Conservation (phyloP, 2,797 vertebrate genomes). For the Gambelia wislizenii region DNA sequence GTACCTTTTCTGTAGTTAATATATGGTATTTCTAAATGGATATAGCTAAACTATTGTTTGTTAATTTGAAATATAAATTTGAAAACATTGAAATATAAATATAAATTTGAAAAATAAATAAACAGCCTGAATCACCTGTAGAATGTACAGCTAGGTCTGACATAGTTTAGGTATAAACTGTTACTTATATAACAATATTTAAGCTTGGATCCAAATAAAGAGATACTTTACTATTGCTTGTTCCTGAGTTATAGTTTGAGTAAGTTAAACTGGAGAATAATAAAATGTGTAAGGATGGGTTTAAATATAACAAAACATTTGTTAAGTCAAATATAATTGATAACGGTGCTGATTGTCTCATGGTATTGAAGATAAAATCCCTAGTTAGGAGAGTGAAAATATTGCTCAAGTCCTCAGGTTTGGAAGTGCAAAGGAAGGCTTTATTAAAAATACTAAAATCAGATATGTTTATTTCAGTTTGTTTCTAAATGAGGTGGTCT, state of each 20-base stretch:
- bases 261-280: not conserved
- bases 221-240: not conserved
- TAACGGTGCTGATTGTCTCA: constrained; percentile 36
- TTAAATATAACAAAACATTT: not conserved
- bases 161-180: not conserved
- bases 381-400: not conserved
- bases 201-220: not conserved
- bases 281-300: too few relatives aligned
- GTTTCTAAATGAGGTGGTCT: constrained; percentile 24
- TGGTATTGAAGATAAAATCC: not conserved
- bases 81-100: too few relatives aligned
- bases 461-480: constrained; percentile 40
- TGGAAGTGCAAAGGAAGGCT: constrained; percentile 5
- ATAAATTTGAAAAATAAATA: too few relatives aligned
- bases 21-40: too few relatives aligned
- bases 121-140: not conserved
- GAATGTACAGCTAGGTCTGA: not conserved
- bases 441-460: constrained; percentile 2
- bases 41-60: too few relatives aligned
- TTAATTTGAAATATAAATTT: too few relatives aligned
- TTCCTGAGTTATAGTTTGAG: not conserved
- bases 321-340: not conserved
- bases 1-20: not conserved
- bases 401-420: rapidly evolving
- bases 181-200: not conserved